Base-by-base conservation (phyloP, 2,797 vertebrate species). In the Momotus momota region DNA sequence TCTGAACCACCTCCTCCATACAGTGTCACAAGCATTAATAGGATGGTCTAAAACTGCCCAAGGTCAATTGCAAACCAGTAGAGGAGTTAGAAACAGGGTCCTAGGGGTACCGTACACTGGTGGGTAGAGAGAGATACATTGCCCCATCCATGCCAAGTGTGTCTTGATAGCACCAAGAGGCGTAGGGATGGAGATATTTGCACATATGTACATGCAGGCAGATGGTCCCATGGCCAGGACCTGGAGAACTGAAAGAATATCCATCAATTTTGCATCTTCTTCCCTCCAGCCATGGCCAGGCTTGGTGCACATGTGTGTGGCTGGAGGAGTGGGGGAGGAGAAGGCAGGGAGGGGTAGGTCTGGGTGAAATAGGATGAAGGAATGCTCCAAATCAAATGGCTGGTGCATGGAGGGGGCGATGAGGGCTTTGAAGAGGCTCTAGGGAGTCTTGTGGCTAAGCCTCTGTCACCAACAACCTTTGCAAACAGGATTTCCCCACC, bases 401-500 rank as follows among this genome's bases (percentile, higher is more conserved):
- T 18, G 41, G 54, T n/a, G 38, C 78, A 61, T 23, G 16, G 54
- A 55, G 13, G 41, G 43, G 43, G 23, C 29, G 19, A n/a, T 0
- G 3, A 64, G 35, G 25, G 25, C 40, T 88, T 80, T 81, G 79
- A 89, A 83, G 70, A 46, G 51, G 27, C 33, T 93, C 80, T 77
- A 65, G 62, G 61, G 20, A 54, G 23, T 41, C 55, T 81, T 86
- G 58, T 3, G 6, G 25, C 49, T 88, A 90, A 92, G 40, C 33
- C 25, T 81, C 58, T 74, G 41, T 83, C 71, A 82, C 29, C 16
- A 38, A 41, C n/a, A 88, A 61, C 27, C 27, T 72, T 64, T 40
- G 22, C 23, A 84, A 79, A 88, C 45, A 67, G 72, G 90, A 85
- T 41, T 67, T 88, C 57, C 22, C 66, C n/a, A 46, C 90, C 26